Base-by-base conservation (phyloP, 2,113 vertebrate genomes). In the Notiomystis cincta region DNA sequence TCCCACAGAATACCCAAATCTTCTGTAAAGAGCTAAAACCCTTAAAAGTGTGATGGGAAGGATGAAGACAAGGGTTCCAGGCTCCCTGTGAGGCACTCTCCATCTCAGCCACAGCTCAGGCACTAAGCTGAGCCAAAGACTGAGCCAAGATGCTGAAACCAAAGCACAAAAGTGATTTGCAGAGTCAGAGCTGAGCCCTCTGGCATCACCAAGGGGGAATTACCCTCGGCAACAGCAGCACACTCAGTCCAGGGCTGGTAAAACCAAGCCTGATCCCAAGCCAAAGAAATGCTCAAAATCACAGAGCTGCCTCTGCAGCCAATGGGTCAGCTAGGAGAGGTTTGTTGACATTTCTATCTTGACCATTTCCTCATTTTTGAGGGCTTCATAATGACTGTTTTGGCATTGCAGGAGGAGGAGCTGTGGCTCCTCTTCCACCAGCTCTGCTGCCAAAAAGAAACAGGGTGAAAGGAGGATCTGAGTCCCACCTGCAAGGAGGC, bases 341-440 rank as follows among this genome's bases (percentile, higher is more conserved):
- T 45, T 83, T 88, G 86, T 61, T 85, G 56, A 73, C 86, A 70
- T 93, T 90, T 77, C 58, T 69, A 8, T 30, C 47, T 66, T 38
- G 25, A 72, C 62, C 90, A 71, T 62, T 92, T 91, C 64, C 71
- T 84, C 47, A 5, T 86, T 94, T 85, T 90, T 92, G 85, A 88
- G 91, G 92, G 75, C 16, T 88, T 88, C 42, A 15, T 77, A 88
- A 91, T 87, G 40, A 87, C 83, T 76, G 72, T 27, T 92, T 93
- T 75, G 91, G 42, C 37, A 69, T 7, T 35, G 64, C 53, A 47
- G 61, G 19, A 45, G 82, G 40, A 61, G 33, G 21, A 88, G 62
- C 1, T 0, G 54, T 61, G n/a, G 25, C 67, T 88, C 76, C 76
- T 64, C 82, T 82, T 80, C 40, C 31, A 64, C 50, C n/a, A 51